Conservation (phyloP, 2,113 vertebrate species). For the Aphelocoma coerulescens region DNA sequence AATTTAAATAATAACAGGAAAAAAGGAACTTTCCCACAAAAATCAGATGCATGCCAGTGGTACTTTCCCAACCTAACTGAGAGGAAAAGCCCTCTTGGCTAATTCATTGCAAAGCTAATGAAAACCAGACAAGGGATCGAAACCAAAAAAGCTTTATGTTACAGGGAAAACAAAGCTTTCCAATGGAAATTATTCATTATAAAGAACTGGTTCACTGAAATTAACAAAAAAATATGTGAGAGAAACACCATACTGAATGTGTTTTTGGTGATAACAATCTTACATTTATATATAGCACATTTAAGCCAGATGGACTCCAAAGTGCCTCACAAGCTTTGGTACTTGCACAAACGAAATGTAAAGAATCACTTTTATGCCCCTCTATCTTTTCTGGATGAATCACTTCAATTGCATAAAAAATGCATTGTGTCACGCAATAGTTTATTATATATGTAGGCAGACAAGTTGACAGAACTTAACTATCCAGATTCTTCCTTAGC, state of each 20-base stretch:
- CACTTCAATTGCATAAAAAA: background rate
- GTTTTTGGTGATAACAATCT: slow-evolving; percentile 70
- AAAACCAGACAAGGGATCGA: slow-evolving; percentile 68
- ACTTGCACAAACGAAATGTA: slow-evolving; percentile 33
- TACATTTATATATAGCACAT: slow-evolving; percentile 56
- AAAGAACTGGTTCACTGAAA: slow-evolving; percentile 69
- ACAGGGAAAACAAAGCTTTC: slow-evolving; percentile 71
- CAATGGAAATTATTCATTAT: slow-evolving; percentile 78
- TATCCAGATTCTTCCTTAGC: background rate
- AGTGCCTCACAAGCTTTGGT: slow-evolving; percentile 56
- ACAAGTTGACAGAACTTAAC: background rate
- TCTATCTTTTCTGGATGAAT: slow-evolving; percentile 18
- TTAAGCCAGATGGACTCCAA: slow-evolving; percentile 62
- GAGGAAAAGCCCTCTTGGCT: slow-evolving; percentile 68
- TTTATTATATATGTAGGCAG: background rate
- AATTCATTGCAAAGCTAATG: slow-evolving; percentile 70
- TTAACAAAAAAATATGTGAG: slow-evolving; percentile 72
- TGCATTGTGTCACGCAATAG: background rate
- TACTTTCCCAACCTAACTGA: slow-evolving; percentile 60
- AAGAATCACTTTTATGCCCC: slow-evolving; percentile 33
- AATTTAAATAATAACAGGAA: background rate
- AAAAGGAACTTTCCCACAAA: slow-evolving; percentile 47
- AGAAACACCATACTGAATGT: slow-evolving; percentile 71
- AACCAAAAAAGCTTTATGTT: slow-evolving; percentile 69
- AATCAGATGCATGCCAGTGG: slow-evolving; percentile 17